These are phyloP conservation scores for Aspidapion aeneum DNA, from an alignment of 2,888 invertebrate species.

Conservation along the genomic window DNA sequence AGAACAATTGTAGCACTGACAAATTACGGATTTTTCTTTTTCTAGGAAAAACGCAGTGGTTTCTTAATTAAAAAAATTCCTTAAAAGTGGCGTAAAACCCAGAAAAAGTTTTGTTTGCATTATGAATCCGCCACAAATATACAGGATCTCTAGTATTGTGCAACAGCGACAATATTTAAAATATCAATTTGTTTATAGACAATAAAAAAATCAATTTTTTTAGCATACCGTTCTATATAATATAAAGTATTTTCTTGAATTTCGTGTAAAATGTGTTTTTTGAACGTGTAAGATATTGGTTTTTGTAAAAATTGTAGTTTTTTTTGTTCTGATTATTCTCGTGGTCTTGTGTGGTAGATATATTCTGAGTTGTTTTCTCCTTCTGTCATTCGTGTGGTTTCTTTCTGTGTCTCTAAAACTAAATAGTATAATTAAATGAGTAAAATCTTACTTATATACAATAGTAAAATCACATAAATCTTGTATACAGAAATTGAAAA, in stretches of 20 bases:
- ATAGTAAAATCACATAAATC: constrained; percentile 6
- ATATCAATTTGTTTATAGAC: not conserved
- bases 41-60: too few species aligned
- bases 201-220: too few species aligned
- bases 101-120: too few species aligned
- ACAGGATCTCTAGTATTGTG: too few species aligned
- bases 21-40: too few species aligned
- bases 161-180: too few species aligned
- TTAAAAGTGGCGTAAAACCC: too few species aligned
- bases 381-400: constrained; percentile 33
- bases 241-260: too few species aligned
- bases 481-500: not conserved
- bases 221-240: too few species aligned
- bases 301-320: constrained; percentile 1
- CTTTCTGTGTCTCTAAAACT: constrained; percentile 19
- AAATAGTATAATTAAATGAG: constrained; percentile 8
- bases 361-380: constrained; percentile 38
- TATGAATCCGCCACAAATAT: too few species aligned
- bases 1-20: too few species aligned
- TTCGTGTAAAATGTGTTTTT: constrained; percentile 46
- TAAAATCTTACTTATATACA: constrained; percentile 15
- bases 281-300: constrained; percentile 50
- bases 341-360: constrained; percentile 32
- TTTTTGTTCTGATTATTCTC: not conserved
- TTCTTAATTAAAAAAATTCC: too few species aligned